phyloP scores from a whole-genome alignment of 2,797 vertebrate species.

The Champsocephalus esox region DNA sequence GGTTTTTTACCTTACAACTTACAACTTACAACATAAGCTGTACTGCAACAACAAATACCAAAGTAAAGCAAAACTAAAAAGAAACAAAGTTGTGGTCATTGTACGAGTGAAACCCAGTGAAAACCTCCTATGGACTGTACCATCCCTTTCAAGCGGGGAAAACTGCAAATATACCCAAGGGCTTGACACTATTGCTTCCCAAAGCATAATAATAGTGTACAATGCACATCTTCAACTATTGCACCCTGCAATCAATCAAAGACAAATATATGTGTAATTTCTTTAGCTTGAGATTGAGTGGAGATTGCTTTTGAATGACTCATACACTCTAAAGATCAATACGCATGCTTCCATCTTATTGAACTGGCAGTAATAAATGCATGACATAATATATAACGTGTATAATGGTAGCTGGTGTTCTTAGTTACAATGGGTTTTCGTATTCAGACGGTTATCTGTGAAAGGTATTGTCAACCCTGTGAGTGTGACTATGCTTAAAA shows the following conservation, averaged over 20 bases:
- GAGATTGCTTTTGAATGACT: background rate
- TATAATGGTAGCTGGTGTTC: background rate
- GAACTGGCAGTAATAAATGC: background rate
- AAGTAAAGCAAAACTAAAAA: no score
- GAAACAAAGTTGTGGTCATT: no score
- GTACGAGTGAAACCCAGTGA: no score
- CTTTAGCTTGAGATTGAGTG: background rate
- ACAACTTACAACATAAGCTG: no score
- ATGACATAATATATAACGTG: background rate
- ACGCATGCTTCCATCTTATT: background rate
- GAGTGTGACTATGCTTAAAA: no score
- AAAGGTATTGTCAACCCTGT: background rate
- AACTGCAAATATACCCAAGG: no score
- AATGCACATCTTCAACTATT: background rate
- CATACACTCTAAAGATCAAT: background rate
- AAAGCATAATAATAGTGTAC: background rate
- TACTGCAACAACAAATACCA: no score
- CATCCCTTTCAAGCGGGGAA: no score
- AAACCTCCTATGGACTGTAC: no score
- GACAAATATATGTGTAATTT: slow-evolving; percentile 2
- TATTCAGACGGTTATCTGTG: background rate
- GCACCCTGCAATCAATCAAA: background rate
- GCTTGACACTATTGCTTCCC: slow-evolving; percentile 9
- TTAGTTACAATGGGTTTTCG: background rate
- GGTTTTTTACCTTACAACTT: no score